Conservation (phyloP, 2,797 vertebrate genomes). For the Tauraco hartlaubi region DNA sequence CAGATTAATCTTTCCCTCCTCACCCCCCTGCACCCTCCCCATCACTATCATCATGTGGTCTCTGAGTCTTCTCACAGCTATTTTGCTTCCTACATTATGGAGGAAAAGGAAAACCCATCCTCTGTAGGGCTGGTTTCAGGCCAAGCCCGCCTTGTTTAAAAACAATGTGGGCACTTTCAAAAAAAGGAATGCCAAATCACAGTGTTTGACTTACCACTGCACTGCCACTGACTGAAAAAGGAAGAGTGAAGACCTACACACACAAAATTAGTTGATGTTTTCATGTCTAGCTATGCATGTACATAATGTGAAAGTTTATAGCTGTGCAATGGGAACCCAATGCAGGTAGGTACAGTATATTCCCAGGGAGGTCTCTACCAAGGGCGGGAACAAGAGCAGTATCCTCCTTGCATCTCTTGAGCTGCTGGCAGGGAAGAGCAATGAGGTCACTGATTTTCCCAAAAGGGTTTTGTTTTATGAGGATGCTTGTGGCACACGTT, state of each 20-base stretch:
- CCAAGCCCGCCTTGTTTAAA: not conserved
- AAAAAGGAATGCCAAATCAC: not conserved
- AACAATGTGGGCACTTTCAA: not conserved
- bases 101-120: not conserved
- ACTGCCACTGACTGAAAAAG: not conserved
- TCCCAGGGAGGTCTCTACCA: not conserved
- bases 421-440: not conserved
- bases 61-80: not conserved
- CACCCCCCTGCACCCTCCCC: not conserved
- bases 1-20: not conserved
- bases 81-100: not conserved
- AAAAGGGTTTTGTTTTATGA: not conserved
- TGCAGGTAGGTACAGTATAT: fast-evolving
- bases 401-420: not conserved
- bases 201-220: not conserved
- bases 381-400: not conserved
- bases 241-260: not conserved
- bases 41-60: fast-evolving
- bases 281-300: not conserved
- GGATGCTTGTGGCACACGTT: fast-evolving
- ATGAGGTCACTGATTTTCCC: not conserved
- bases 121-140: not conserved
- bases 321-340: not conserved
- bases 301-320: not conserved
- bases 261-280: not conserved